Evolutionary conservation across 2,888 invertebrate genomes (phyloP), one percentile per base, ranked within the genome.

Genomic region (Melieria crassipennis): DNA sequence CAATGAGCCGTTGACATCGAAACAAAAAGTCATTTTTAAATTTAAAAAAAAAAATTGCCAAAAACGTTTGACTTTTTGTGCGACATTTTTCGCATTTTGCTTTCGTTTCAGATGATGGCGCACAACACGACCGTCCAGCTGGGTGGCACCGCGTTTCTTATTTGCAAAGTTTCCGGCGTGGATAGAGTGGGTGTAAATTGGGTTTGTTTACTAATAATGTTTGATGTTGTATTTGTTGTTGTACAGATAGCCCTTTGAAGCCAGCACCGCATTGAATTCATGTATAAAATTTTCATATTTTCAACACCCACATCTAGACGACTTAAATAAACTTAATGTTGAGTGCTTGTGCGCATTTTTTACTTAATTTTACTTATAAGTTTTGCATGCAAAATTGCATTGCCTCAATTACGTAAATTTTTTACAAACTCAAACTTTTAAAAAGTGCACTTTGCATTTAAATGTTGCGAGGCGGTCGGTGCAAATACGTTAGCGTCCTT

Each of bases 131-230:
- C 87, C 83, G 87, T 87, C 81, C 87, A 87, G 78, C 79, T 87
- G 79, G 87, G 87, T 78, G 87, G 87, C 78, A 87, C 87, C 76
- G 87, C 87, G 70, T 87, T 87, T 79, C 82, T 87, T 73, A 84
- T 87, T 79, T 87, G 87, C 85, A 87, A 87, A 84, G 87, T 87
- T 75, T 80, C 87, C 76, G 87, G 87, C 78, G 87, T 87, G 83
- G 87, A 87, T 78, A 83, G 87, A 87, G 87, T 87, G 86, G 87
- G 87, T 87, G 87, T 87, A 82, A 87, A 87, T 87, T 87, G 87
- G 87, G 87, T 87, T 86, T 86, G 87, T 87, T 82, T 64, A 10
- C 43, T 30, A 65, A 62, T 43, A 67, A 58, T 58, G 69, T 72
- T 72, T 16, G 47, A 48, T 69, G 69, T 64, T 65, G 60, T n/a